Base-by-base conservation (phyloP, 2,888 invertebrate species). In the Epinotia bilunana region DNA sequence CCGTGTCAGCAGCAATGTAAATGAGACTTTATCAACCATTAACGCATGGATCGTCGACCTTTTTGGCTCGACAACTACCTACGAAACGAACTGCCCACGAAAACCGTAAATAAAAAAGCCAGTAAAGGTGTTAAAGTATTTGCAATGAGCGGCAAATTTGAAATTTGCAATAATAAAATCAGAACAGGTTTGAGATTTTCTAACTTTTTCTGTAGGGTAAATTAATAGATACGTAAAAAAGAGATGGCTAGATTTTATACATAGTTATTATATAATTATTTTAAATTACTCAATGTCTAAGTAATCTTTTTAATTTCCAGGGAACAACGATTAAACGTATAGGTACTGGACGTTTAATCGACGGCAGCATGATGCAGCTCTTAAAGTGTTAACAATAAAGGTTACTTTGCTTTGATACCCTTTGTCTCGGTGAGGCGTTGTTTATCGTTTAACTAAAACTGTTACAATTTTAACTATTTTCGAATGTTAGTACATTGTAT, bases 401-500 rank as follows among this genome's bases (percentile, higher is more conserved):
- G 58, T 60, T n/a, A 74, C 58, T 70, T 74, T 74, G 61, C 63
- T 70, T 58, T 23, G 55, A 46, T 46, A 20, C 20, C 58, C 33
- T n/a, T 69, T 69, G 57, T 55, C 73, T 63, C 53, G 16, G 33
- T 23, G 53, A 63, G 62, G 64, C 64, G 70, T 74, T 70, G 69
- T 74, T 74, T 74, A 64, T 74, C 58, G 46, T 69, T 68, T 55
- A 53, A 33, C 64, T 57, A 57, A 53, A 61, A 70, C 57, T 70
- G 69, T 74, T 74, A 57, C 53, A 64, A 28, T 74, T 70, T 65
- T 33, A 69, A 70, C 64, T 39, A 60, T 70, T 70, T 68, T 60
- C 39, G 23, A 73, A 62, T 74, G 63, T 63, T 57, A 73, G 2
- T 69, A 69, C 64, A 18, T 49, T 61, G 28, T 46, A 70, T 68